Evolutionary conservation across 2,113 vertebrate genomes (phyloP).

Genomic region (Stictonetta naevosa): DNA sequence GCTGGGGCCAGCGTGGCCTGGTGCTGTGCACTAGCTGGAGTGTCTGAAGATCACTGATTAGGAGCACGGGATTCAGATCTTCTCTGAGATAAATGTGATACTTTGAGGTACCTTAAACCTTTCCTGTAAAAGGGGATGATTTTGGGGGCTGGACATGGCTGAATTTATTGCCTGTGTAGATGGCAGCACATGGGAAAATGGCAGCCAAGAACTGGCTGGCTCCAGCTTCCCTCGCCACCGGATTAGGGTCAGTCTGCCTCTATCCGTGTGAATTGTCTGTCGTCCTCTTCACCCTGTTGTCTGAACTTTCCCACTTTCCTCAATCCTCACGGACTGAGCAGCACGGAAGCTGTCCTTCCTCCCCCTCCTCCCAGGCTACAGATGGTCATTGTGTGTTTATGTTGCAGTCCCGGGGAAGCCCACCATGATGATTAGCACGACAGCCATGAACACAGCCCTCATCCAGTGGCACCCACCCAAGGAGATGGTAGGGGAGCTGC

Average conservation of each 20-base stretch:
- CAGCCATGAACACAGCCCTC: constrained; percentile 94
- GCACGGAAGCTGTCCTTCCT: constrained; percentile 31
- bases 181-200: constrained; percentile 11
- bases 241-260: constrained; percentile 43
- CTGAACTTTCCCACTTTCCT: constrained; percentile 63
- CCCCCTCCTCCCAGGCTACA: constrained; percentile 43
- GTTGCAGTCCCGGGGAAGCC: constrained; percentile 92
- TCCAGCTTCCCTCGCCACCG: neutral
- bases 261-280: constrained; percentile 53
- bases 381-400: constrained; percentile 72
- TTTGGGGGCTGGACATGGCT: constrained; percentile 48
- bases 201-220: constrained; percentile 34
- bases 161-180: constrained; percentile 26
- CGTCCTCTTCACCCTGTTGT: constrained; percentile 50
- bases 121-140: constrained; percentile 45
- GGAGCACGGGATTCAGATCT: constrained; percentile 44
- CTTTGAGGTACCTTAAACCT: constrained; percentile 21
- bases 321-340: constrained; percentile 33
- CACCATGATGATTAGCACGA: constrained; percentile 96
- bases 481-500: constrained; percentile 91
- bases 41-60: constrained; percentile 47
- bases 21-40: constrained; percentile 4
- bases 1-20: neutral
- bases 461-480: constrained; percentile 98
- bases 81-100: constrained; percentile 35